These are phyloP conservation scores for Pterophyllum scalare DNA, from an alignment of 2,113 vertebrate species.

Conservation along the genomic window DNA sequence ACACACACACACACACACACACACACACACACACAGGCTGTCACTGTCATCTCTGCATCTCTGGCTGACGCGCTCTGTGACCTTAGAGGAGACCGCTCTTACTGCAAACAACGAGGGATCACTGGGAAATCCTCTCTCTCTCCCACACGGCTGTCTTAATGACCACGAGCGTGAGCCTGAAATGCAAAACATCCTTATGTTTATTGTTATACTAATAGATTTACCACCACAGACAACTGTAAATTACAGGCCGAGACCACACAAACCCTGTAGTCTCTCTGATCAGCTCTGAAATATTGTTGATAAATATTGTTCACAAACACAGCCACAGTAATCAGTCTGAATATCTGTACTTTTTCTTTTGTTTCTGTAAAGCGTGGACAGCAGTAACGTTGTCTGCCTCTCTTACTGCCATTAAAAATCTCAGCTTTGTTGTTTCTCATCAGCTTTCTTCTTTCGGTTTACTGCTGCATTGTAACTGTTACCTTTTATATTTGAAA, in stretches of 20 bases:
- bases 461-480: too few species aligned
- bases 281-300: constrained; percentile 21
- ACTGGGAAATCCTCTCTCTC: constrained; percentile 44
- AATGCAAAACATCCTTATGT: constrained; percentile 11
- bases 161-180: constrained; percentile 1
- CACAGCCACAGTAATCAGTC: rapidly evolving
- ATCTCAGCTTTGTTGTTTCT: neutral
- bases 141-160: neutral
- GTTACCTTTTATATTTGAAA: too few species aligned
- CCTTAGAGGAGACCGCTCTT: constrained; percentile 29
- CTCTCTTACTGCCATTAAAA: neutral
- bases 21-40: too few species aligned
- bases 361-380: neutral
- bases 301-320: neutral
- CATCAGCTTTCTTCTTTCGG: neutral
- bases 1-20: constrained; percentile 9
- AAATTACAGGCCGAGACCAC: neutral
- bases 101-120: constrained; percentile 48
- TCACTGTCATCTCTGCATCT: constrained; percentile 35
- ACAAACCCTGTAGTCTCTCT: neutral
- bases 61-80: constrained; percentile 45
- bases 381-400: neutral
- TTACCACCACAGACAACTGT: neutral
- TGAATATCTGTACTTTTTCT: neutral
- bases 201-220: neutral